phyloP scores from a whole-genome alignment of 1,140 invertebrate genomes.

The Brachionus paranguensis region DNA sequence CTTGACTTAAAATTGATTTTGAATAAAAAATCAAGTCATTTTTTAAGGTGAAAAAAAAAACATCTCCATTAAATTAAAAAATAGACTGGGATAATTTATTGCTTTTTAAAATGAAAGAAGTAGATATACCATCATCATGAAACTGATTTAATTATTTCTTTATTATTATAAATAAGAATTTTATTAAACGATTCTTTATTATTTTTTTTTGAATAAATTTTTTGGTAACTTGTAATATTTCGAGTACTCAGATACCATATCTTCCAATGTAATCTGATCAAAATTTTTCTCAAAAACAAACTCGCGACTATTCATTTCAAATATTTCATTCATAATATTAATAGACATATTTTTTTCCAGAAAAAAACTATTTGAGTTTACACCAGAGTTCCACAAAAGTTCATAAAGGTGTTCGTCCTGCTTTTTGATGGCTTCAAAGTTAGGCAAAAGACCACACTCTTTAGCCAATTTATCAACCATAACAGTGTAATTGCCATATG shows the following conservation, averaged over 20 bases:
- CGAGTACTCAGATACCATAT: neutral
- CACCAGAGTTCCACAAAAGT: conserved; percentile 14
- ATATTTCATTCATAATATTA: neutral
- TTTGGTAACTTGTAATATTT: conserved; percentile 1
- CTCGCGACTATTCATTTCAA: neutral
- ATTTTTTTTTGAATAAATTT: neutral
- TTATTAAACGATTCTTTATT: neutral
- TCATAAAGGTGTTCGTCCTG: conserved; percentile 3
- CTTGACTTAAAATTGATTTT: no score
- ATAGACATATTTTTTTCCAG: neutral
- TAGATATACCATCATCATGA: no score
- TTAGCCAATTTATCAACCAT: conserved; percentile 15
- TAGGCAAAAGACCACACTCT: conserved; percentile 11
- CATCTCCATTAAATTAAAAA: no score
- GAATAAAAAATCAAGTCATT: no score
- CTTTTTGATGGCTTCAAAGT: conserved; percentile 1
- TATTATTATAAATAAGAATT: neutral
- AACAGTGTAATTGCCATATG: neutral
- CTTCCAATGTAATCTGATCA: neutral
- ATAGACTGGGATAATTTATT: no score
- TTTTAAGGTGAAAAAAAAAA: no score
- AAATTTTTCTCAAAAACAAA: conserved; percentile 10
- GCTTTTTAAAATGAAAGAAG: no score
- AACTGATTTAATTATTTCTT: no score
- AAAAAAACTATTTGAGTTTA: neutral